Conservation (phyloP, 2,888 invertebrate genomes). For the Cryptus armator region DNA sequence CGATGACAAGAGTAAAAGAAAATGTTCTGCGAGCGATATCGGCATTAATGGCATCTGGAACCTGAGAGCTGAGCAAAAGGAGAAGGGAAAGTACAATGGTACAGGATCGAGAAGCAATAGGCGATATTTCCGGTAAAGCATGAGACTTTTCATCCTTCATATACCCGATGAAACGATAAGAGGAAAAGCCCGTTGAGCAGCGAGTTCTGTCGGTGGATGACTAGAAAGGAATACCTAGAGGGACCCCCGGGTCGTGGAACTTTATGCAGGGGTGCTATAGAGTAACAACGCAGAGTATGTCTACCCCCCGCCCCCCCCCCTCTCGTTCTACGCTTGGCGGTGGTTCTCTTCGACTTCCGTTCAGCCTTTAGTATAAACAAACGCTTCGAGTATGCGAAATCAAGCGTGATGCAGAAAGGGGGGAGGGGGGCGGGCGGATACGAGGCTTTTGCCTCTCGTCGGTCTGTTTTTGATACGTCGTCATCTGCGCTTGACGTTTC, state of each 20-base stretch:
- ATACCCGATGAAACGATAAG: conserved; percentile 69
- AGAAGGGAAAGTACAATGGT: conserved; percentile 27
- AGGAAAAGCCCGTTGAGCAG: conserved; percentile 29
- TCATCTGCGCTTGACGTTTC: conserved; percentile 82
- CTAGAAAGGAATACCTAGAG: neutral
- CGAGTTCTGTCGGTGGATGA: conserved; percentile 19
- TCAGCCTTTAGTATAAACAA: conserved; percentile 73
- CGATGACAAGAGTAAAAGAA: neutral
- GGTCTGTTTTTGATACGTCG: conserved; percentile 67
- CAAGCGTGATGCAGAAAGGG: conserved; percentile 69
- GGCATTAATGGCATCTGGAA: conserved; percentile 20
- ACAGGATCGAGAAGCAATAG: conserved; percentile 15
- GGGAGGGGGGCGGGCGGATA: neutral
- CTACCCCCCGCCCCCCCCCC: no score
- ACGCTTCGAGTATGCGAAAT: conserved; percentile 72
- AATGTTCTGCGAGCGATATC: neutral
- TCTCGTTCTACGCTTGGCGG: neutral
- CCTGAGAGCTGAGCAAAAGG: neutral
- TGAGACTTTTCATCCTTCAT: conserved; percentile 44
- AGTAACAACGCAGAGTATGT: conserved; percentile 26
- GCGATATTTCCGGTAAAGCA: conserved; percentile 27
- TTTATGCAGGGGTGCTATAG: conserved; percentile 18
- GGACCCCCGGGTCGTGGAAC: conserved; percentile 7
- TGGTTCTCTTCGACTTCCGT: conserved; percentile 35
- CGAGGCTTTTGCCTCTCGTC: conserved; percentile 62